These are phyloP conservation scores for Scolanthus callimorphus DNA, from an alignment of 92 coral and sea anemone genomes.

Conservation along the genomic window DNA sequence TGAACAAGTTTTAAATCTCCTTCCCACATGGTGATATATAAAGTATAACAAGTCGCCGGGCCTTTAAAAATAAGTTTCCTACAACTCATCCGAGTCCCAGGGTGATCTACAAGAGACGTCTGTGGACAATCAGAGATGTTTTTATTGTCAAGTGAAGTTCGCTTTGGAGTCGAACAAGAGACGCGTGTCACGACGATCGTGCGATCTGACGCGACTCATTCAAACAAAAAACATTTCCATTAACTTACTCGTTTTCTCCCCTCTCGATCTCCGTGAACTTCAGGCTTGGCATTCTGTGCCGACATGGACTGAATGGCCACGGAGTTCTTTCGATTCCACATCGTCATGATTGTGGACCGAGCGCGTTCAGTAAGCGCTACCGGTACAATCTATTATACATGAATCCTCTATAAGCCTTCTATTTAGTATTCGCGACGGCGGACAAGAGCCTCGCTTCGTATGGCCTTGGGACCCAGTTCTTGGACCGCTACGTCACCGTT, in stretches of 20 bases:
- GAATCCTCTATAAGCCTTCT: conserved; percentile 23
- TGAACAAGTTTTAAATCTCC: too few species aligned
- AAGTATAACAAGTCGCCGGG: too few species aligned
- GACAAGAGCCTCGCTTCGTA: conserved; percentile 15
- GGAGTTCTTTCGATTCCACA: conserved; percentile 98
- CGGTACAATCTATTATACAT: conserved; percentile 2
- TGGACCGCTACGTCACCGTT: conserved; percentile 48
- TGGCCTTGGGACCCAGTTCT: conserved; percentile 55
- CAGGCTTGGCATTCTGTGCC: conserved; percentile 68
- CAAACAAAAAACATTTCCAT: conserved; percentile 22
- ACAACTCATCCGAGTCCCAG: too few species aligned
- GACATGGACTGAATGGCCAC: conserved; percentile 85
- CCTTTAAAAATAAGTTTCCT: too few species aligned
- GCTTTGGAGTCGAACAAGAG: background rate
- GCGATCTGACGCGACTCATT: background rate
- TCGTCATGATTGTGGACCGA: conserved; percentile 73
- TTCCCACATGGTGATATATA: too few species aligned
- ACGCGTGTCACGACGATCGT: background rate
- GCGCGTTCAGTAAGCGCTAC: conserved; percentile 2
- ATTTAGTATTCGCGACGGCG: conserved; percentile 27
- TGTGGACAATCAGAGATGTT: background rate
- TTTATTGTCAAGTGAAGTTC: background rate
- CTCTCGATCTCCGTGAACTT: conserved; percentile 21
- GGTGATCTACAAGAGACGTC: too few species aligned
- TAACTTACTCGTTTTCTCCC: conserved; percentile 34